phyloP scores from a whole-genome alignment of 2,113 vertebrate species.

The Platysternon megacephalum region DNA sequence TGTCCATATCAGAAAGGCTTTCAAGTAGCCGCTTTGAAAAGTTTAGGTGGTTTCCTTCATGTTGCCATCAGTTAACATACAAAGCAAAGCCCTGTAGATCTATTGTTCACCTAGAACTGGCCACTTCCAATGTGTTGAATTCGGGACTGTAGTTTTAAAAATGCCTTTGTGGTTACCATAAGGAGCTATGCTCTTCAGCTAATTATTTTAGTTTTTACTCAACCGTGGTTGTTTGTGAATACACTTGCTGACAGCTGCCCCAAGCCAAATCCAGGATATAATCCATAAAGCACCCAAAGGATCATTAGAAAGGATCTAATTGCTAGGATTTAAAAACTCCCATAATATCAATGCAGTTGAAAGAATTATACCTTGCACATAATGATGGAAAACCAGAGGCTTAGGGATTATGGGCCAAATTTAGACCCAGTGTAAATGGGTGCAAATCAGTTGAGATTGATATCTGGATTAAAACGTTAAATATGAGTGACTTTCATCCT shows the following conservation, averaged over 20 bases:
- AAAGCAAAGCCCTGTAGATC: background rate
- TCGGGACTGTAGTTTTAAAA: background rate
- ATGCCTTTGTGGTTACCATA: background rate
- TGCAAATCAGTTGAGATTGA: background rate
- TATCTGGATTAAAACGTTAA: background rate
- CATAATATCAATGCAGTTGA: background rate
- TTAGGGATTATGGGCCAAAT: background rate
- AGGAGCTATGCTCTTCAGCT: background rate
- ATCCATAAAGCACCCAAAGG: background rate
- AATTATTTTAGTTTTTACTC: background rate
- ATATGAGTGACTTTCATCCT: rapidly evolving
- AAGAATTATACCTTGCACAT: background rate
- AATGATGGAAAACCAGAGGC: background rate
- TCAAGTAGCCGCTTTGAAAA: background rate
- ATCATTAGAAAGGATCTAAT: rapidly evolving
- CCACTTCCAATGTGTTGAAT: background rate
- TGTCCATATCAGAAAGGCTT: background rate
- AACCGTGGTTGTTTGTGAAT: rapidly evolving
- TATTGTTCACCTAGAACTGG: background rate
- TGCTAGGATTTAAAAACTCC: rapidly evolving
- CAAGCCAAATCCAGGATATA: rapidly evolving
- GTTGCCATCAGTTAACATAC: background rate
- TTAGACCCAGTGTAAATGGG: background rate
- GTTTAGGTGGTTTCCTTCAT: rapidly evolving
- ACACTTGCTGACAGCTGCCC: rapidly evolving